These are phyloP conservation scores for Clarias macrocephalus DNA, from an alignment of 2,113 vertebrate species.

Conservation along the genomic window DNA sequence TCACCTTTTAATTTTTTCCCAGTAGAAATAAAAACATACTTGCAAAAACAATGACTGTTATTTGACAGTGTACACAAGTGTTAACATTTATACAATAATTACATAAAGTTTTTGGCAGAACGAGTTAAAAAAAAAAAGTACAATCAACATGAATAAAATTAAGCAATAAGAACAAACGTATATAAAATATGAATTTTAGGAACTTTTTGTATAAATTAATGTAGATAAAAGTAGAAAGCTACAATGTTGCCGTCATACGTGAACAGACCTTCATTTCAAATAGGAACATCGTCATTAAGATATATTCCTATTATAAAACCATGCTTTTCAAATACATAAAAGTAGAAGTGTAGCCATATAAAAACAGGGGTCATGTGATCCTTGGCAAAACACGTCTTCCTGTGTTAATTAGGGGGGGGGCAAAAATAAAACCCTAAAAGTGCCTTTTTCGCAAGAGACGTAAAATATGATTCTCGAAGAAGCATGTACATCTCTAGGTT, in stretches of 20 bases:
- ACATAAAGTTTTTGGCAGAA: slow-evolving; percentile 18
- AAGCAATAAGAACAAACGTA: not conserved
- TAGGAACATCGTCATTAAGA: not conserved
- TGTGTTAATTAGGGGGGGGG: not conserved
- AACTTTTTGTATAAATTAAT: not conserved
- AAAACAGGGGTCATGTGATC: slow-evolving; percentile 12
- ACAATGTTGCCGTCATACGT: not conserved
- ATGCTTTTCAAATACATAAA: not conserved
- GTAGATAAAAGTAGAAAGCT: not conserved
- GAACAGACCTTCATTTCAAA: not conserved
- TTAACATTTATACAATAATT: not conserved
- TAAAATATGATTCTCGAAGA: not conserved
- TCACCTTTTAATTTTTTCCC: not conserved
- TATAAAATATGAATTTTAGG: not conserved
- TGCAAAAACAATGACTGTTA: not conserved
- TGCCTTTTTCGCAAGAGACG: not conserved
- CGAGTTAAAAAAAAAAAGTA: not conserved
- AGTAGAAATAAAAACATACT: not conserved
- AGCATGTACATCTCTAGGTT: not conserved
- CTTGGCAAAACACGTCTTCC: not conserved
- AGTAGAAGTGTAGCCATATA: not conserved
- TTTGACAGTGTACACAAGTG: not conserved
- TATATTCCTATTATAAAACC: slow-evolving; percentile 21
- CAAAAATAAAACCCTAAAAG: not conserved
- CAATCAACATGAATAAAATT: not conserved